phyloP scores from a whole-genome alignment of 2,797 vertebrate genomes.

The Hemibagrus guttatus region DNA sequence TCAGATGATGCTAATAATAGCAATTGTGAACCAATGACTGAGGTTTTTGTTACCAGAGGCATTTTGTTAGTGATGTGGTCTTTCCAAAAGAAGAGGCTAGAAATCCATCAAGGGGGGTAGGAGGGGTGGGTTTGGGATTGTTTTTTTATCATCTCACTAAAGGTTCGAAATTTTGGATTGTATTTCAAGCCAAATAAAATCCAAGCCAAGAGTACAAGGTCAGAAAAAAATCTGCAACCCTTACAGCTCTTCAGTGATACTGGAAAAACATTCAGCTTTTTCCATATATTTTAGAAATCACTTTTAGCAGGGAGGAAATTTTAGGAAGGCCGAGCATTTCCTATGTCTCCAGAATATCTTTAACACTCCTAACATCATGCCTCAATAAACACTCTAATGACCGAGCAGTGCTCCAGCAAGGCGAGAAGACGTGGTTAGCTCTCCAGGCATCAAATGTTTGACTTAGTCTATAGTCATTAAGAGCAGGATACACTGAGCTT shows the following conservation, averaged over 20 bases:
- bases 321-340: not conserved
- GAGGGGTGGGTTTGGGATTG: slow-evolving; percentile 64
- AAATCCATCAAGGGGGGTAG: slow-evolving; percentile 66
- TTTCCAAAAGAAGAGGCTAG: slow-evolving; percentile 74
- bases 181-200: slow-evolving; percentile 70
- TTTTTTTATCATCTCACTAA: slow-evolving; percentile 57
- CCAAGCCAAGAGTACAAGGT: slow-evolving; percentile 73
- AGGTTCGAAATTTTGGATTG: slow-evolving; percentile 70
- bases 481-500: slow-evolving; percentile 57
- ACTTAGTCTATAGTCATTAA: slow-evolving; percentile 59
- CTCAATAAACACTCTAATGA: slow-evolving; percentile 54
- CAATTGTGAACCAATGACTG: slow-evolving; percentile 70
- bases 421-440: slow-evolving; percentile 55
- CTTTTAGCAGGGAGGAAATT: not conserved
- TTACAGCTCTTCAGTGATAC: not conserved
- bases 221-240: slow-evolving; percentile 51
- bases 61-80: slow-evolving; percentile 70
- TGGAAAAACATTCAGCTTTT: not conserved
- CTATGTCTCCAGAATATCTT: slow-evolving; percentile 24
- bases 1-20: slow-evolving; percentile 78
- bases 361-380: slow-evolving; percentile 25
- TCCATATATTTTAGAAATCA: not conserved
- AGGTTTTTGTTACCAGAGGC: slow-evolving; percentile 81
- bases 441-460: slow-evolving; percentile 58
- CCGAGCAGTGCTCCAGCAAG: slow-evolving; percentile 51